phyloP scores from a whole-genome alignment of 2,888 invertebrate genomes.

The Azorinus chamasolen region DNA sequence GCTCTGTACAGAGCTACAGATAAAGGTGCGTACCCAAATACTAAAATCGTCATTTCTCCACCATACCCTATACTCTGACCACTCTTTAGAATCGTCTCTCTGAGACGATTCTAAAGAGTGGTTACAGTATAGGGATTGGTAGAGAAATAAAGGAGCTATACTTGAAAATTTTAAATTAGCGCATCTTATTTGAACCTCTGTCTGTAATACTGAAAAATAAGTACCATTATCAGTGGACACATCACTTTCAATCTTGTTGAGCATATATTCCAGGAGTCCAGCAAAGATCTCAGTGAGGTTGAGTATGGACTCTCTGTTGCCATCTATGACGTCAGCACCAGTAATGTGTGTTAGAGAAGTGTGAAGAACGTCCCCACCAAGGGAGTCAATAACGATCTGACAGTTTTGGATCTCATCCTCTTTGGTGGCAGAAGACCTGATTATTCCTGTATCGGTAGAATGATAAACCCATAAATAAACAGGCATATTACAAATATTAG shows the following conservation, averaged over 20 bases:
- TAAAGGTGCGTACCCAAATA: too few relatives aligned
- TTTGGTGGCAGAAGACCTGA: constrained; percentile 72
- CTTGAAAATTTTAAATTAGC: too few relatives aligned
- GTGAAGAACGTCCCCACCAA: constrained; percentile 84
- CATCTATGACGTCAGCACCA: constrained; percentile 81
- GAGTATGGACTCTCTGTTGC: constrained; percentile 75
- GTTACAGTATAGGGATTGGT: too few relatives aligned
- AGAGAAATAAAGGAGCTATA: too few relatives aligned
- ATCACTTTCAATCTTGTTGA: constrained; percentile 84
- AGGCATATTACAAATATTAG: too few relatives aligned
- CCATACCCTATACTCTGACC: too few relatives aligned
- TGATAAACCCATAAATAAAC: background rate
- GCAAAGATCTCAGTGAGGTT: constrained; percentile 85
- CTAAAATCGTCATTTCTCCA: too few relatives aligned
- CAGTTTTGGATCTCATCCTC: constrained; percentile 86
- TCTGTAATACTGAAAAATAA: too few relatives aligned
- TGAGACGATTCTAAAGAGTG: too few relatives aligned
- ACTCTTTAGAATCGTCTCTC: too few relatives aligned
- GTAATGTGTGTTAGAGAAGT: constrained; percentile 85
- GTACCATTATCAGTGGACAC: constrained; percentile 71
- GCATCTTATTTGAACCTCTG: too few relatives aligned
- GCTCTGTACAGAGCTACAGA: too few relatives aligned
- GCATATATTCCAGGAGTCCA: constrained; percentile 84
- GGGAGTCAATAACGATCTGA: constrained; percentile 84
- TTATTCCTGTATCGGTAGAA: constrained; percentile 70